Evolutionary conservation across 2,888 invertebrate genomes (phyloP), one percentile per base, ranked within the genome.

Genomic region (Cyaniris semiargus): DNA sequence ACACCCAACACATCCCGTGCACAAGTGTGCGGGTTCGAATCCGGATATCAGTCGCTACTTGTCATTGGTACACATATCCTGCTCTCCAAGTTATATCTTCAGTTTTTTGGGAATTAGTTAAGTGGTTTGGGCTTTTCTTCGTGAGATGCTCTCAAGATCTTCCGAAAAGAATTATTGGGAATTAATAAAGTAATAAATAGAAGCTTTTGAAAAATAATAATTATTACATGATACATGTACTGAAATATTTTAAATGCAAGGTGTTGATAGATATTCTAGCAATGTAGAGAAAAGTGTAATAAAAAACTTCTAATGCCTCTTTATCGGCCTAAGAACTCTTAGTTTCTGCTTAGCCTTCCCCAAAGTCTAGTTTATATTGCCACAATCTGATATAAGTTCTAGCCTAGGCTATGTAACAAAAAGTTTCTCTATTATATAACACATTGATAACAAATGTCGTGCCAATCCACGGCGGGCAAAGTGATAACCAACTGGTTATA

Each of bases 1-100:
- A 83, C 86, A 85, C 87, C 89, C 83, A 81, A 81, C 81, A 84
- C 85, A 86, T 87, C 87, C 87, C 83, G 88, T 86, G 87, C 86
- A 84, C 87, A 89, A 89, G 89, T 88, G 86, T 85, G 81, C 82
- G 78, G 79, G 80, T 87, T 88, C 83, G 82, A 84, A 80, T 86
- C 86, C 86, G 83, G 80, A 83, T 79, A 79, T 76, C 77, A 76
- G 76, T 74, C 48, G 76, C 78, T 76, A 70, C 38, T 53, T 74
- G 18, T 44, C 44, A 74, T 53, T 48, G 23, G 66, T 66, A 66
- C 27, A 31, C 66, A 31, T 31, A 66, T 66, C 66, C 66, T 66
- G 66, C 66, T 66, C 66, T 31, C 66, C 27, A 66, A 18, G 15
- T 66, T 66, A 23, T 60, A 6, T 31, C 27, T 27, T 66, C 38